Percentiles rank a stretch among this genome's conserved stretches.
These are phyloP conservation scores for Aselliscus stoliczkanus DNA, from an alignment of 2,797 vertebrate species.

Conservation along the genomic window DNA sequence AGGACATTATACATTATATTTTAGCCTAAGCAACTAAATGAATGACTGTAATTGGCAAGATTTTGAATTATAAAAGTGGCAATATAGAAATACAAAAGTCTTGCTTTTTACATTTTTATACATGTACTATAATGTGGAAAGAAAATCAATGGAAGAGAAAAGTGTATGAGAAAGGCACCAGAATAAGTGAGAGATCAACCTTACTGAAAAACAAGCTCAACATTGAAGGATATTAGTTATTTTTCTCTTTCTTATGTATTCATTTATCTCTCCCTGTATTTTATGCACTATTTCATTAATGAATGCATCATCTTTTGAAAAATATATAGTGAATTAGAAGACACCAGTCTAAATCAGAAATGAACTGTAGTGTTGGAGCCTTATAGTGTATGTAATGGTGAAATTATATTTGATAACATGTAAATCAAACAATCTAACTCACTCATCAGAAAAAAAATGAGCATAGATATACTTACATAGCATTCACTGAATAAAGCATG, in stretches of 20 bases:
- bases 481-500: neutral
- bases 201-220: neutral
- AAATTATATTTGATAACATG: constrained; percentile 42
- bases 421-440: constrained; percentile 19
- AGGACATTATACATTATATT: constrained; percentile 26
- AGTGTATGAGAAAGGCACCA: neutral
- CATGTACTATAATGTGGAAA: neutral
- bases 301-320: neutral
- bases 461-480: neutral
- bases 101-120: neutral
- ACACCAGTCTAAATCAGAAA: neutral
- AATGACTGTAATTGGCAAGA: neutral
- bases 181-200: neutral
- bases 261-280: neutral
- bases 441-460: neutral
- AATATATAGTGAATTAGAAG: neutral
- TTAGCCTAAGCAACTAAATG: neutral
- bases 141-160: neutral
- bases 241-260: neutral
- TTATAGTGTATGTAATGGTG: neutral
- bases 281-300: constrained; percentile 9
- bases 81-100: neutral
- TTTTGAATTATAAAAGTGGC: neutral
- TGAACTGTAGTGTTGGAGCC: neutral
- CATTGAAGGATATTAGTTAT: neutral